Evolutionary conservation across 2,113 vertebrate species (phyloP).

Genomic region (Pterocles burchelli): DNA sequence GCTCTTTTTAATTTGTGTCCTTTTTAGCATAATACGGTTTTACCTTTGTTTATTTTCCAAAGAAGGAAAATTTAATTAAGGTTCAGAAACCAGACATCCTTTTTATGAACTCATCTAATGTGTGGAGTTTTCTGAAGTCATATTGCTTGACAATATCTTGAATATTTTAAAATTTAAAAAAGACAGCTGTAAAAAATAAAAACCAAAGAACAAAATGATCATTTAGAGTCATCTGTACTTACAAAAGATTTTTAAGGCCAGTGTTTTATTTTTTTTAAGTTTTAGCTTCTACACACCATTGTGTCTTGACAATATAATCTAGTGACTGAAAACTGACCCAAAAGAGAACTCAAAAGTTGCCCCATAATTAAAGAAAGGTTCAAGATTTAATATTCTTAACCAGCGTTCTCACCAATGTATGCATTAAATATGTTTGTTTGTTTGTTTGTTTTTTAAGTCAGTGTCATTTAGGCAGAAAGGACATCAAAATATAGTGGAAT

Average conservation of each 20-base stretch:
- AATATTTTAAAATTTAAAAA: not conserved
- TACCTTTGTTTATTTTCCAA: not conserved
- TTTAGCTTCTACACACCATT: not conserved
- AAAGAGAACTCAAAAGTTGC: not conserved
- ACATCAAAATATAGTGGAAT: slow-evolving; percentile 24
- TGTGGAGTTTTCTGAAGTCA: not conserved
- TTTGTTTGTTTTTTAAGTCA: not conserved
- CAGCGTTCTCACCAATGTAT: not conserved
- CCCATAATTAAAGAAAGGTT: not conserved
- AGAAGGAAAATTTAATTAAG: not conserved
- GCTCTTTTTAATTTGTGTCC: not conserved
- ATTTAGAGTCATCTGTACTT: not conserved
- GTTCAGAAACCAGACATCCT: not conserved
- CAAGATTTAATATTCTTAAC: not conserved
- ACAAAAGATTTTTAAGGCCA: not conserved
- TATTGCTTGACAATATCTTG: not conserved
- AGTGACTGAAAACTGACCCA: not conserved
- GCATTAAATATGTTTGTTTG: not conserved
- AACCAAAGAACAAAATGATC: not conserved
- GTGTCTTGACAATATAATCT: not conserved
- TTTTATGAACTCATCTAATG: not conserved
- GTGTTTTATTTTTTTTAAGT: not conserved
- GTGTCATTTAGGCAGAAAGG: slow-evolving; percentile 5
- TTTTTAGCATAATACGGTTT: not conserved
- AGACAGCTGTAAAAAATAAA: not conserved